A percentile compares a stretch with the other conserved stretches of the same genome.
Conservation (phyloP, 1,140 invertebrate species). For the Drosophila tani region DNA sequence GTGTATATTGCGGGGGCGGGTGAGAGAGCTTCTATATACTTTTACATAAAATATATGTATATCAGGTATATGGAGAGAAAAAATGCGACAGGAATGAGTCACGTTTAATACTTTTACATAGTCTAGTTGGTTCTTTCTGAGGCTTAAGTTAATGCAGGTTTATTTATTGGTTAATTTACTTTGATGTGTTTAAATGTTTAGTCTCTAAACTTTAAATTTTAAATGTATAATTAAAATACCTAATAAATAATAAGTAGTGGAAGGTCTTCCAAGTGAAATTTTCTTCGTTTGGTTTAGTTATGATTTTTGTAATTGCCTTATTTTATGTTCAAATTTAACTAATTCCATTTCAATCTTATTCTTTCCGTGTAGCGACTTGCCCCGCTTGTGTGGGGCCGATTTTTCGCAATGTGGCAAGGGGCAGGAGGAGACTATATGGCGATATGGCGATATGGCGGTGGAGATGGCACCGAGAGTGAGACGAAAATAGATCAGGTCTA, state of each 20-base stretch:
- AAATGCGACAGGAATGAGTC: background rate
- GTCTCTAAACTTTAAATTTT: too few species aligned
- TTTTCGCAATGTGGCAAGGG: constrained; percentile 60
- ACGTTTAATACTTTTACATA: background rate
- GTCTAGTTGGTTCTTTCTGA: background rate
- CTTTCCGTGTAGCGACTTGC: constrained; percentile 14
- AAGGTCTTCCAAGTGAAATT: too few species aligned
- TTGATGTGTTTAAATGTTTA: background rate
- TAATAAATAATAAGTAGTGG: too few species aligned
- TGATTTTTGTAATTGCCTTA: background rate
- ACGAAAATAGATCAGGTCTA: constrained; percentile 83
- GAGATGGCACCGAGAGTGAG: constrained; percentile 32
- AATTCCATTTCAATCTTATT: background rate
- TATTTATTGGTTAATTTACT: background rate
- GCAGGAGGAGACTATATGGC: constrained; percentile 7
- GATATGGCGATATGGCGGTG: constrained; percentile 11
- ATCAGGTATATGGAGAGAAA: background rate
- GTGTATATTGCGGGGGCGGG: constrained; percentile 17
- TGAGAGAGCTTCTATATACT: constrained; percentile 1
- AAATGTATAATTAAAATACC: too few species aligned
- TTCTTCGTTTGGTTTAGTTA: too few species aligned
- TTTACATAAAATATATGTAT: constrained; percentile 10
- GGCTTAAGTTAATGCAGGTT: too few species aligned
- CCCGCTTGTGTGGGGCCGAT: constrained; percentile 40
- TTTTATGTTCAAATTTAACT: background rate